Base-by-base conservation (phyloP, 1,140 invertebrate genomes). In the Ceratina calcarata region DNA sequence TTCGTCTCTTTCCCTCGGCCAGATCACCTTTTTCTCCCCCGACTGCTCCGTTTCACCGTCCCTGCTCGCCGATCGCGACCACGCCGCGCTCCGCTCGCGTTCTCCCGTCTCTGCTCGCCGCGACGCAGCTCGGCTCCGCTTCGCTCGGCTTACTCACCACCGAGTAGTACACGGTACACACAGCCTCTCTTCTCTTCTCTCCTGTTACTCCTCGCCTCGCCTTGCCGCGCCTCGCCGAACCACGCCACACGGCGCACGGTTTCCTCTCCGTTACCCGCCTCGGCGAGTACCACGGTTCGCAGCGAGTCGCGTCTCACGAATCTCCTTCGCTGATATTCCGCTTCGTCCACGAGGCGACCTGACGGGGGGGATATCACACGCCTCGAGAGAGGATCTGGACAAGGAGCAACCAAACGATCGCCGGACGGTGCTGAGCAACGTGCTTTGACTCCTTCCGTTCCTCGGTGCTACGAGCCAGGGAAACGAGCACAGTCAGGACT, bases 61-160 rank as follows among this genome's bases (percentile, higher is more conserved):
- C 51, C 65, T 58, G 55, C 18, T 60, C 55, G 15, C 55, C 57
- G 32, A 45, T 22, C 55, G 57, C 27, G 55, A 37, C 66, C 71
- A 62, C 73, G 70, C 80, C 72, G 70, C 73, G 49, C 73, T 62
- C 72, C 13, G 8, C 20, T 53, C 49, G 15, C 65, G 1, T 13
- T 45, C 16, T 49, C 8, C 4, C 51, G 18, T 66, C 64, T 49
- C 65, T 16, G n/a, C 15, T 60, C 57, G 65, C 74, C 27, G 74
- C 65, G 66, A 77, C 75, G 57, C 66, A 77, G 85, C 67, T 78
- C 81, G 73, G 70, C 82, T 80, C 82, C 68, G 58, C 81, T n/a
- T n/a, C 61, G 84, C 87, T 72, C 81, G 64, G 83, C 88, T 90
- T 89, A 89, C 90, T 89, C 88, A 89, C 89, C 89, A 90, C 89